phyloP scores from a whole-genome alignment of 2,888 invertebrate genomes.

The Lapara coniferarum region DNA sequence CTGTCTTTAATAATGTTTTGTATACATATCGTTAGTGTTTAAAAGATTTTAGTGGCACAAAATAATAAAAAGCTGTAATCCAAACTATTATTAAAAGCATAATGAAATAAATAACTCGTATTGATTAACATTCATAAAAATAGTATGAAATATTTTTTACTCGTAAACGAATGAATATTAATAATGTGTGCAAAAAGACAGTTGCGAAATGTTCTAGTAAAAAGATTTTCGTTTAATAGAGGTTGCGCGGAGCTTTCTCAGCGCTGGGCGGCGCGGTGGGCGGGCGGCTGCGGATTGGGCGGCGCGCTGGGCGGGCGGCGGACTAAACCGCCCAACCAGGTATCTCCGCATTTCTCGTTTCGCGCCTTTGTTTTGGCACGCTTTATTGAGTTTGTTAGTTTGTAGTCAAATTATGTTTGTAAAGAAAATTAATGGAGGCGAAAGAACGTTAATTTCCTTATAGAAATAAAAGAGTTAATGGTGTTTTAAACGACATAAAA shows the following conservation, averaged over 20 bases:
- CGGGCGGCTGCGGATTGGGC: constrained; percentile 65
- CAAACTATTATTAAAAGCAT: no score
- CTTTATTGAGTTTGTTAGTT: constrained; percentile 30
- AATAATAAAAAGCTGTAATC: no score
- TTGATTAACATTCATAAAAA: no score
- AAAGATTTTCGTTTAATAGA: constrained; percentile 30
- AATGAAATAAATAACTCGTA: no score
- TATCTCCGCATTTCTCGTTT: constrained; percentile 45
- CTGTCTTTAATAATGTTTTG: no score
- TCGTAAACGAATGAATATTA: constrained; percentile 4
- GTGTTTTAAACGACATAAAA: background rate
- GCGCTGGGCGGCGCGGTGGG: constrained; percentile 62
- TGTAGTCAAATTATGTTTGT: constrained; percentile 2
- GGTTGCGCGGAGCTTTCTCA: background rate
- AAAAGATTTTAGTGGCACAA: no score
- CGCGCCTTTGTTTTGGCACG: constrained; percentile 30
- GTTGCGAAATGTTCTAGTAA: constrained; percentile 15
- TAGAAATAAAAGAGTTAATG: no score
- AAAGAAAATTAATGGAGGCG: background rate
- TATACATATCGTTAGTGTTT: no score
- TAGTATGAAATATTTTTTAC: background rate
- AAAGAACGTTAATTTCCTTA: no score
- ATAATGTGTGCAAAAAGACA: background rate
- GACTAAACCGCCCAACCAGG: constrained; percentile 62
- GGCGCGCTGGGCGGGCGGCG: constrained; percentile 63